phyloP scores from a whole-genome alignment of 64 coral and sea anemone genomes.

The Montipora capricornis region DNA sequence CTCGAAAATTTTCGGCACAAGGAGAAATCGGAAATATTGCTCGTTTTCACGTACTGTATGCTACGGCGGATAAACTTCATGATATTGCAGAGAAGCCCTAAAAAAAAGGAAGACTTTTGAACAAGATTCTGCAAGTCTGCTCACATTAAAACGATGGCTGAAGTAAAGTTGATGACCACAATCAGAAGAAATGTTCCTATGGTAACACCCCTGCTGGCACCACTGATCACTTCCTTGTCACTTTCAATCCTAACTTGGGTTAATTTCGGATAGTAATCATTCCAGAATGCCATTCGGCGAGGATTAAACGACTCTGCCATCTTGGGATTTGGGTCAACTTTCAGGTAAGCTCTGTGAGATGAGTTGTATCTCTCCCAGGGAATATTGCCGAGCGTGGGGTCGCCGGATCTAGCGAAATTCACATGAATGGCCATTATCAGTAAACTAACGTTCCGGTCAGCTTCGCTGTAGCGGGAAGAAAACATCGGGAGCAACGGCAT shows the following conservation, averaged over 20 bases:
- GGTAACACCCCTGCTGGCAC: neutral
- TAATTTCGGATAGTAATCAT: slow-evolving; percentile 71
- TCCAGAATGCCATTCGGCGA: slow-evolving; percentile 69
- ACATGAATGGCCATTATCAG: slow-evolving; percentile 60
- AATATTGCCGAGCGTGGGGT: slow-evolving; percentile 49
- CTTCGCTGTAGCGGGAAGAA: slow-evolving; percentile 29
- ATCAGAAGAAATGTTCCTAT: neutral
- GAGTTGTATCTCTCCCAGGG: slow-evolving; percentile 43
- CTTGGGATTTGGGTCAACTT: slow-evolving; percentile 26
- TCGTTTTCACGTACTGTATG: no score
- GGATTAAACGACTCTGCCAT: slow-evolving; percentile 36
- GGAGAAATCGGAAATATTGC: no score
- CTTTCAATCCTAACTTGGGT: neutral
- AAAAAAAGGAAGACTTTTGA: no score
- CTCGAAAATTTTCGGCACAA: no score
- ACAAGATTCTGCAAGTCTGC: neutral
- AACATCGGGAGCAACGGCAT: neutral
- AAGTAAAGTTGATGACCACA: neutral
- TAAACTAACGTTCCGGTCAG: slow-evolving; percentile 71
- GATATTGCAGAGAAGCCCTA: no score
- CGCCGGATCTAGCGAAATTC: slow-evolving; percentile 69
- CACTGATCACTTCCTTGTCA: neutral
- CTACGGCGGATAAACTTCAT: no score
- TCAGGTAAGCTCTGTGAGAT: slow-evolving; percentile 19
- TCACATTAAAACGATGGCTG: neutral